Evolutionary conservation across 2,888 invertebrate species (phyloP).

Genomic region (Pristionchus mayeri): DNA sequence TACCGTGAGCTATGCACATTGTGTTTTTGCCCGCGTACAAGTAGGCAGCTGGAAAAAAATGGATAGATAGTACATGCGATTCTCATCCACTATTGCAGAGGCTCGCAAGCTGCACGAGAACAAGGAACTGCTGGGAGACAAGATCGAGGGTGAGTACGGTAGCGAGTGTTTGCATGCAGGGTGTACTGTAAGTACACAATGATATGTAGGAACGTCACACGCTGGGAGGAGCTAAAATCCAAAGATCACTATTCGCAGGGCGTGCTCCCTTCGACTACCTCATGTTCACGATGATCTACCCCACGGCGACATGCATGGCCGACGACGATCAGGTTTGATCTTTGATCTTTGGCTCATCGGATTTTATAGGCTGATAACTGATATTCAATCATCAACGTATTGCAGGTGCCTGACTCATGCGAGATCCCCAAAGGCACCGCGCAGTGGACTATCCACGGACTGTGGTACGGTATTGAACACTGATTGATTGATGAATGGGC

Average conservation of each 20-base stretch:
- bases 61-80: too few species aligned
- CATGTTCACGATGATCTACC: conserved; percentile 50
- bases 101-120: too few species aligned
- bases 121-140: not conserved
- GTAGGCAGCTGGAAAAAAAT: too few species aligned
- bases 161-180: too few species aligned
- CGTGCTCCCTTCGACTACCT: conserved; percentile 46
- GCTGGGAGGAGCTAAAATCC: too few species aligned
- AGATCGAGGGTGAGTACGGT: not conserved
- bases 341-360: not conserved
- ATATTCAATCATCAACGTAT: too few species aligned
- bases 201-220: too few species aligned
- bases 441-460: conserved; percentile 49
- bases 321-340: conserved; percentile 47
- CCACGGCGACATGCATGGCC: conserved; percentile 40
- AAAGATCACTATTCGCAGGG: not conserved
- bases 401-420: conserved; percentile 33
- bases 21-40: too few species aligned
- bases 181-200: too few species aligned
- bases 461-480: conserved; percentile 28
- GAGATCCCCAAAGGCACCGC: conserved; percentile 31
- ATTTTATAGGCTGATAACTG: not conserved
- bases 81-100: too few species aligned
- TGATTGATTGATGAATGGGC: conserved; percentile 18
- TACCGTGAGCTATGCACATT: too few species aligned